Percentiles rank a stretch among this genome's conserved stretches.
These are phyloP conservation scores for Hoplias malabaricus DNA, from an alignment of 2,113 vertebrate species.

Conservation along the genomic window DNA sequence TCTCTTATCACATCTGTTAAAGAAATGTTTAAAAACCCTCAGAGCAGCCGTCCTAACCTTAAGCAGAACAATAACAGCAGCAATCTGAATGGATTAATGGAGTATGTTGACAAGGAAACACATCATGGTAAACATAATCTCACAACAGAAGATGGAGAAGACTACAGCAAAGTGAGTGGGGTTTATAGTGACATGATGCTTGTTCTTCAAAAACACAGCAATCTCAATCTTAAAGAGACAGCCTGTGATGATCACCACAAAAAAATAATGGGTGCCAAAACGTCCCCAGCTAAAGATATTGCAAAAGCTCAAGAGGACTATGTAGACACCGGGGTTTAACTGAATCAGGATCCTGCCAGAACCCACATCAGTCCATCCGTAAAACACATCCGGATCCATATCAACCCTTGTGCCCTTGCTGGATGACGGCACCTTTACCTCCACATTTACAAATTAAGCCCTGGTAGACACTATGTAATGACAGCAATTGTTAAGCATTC, in stretches of 20 bases:
- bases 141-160: conserved; percentile 67
- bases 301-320: conserved; percentile 26
- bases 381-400: too few species aligned
- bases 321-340: conserved; percentile 11
- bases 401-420: too few species aligned
- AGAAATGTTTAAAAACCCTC: neutral
- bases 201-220: conserved; percentile 71
- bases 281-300: neutral
- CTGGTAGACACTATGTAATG: too few species aligned
- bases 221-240: neutral
- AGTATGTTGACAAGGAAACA: conserved; percentile 78
- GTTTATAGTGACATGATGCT: conserved; percentile 70
- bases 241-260: neutral
- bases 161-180: conserved; percentile 79
- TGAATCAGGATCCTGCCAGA: too few species aligned
- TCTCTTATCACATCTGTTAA: neutral
- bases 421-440: too few species aligned
- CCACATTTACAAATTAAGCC: too few species aligned
- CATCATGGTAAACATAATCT: conserved; percentile 63
- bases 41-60: neutral
- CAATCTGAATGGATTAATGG: conserved; percentile 55
- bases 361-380: too few species aligned
- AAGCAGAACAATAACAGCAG: conserved; percentile 7
- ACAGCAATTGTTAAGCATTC: too few species aligned
- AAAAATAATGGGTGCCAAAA: conserved; percentile 5